A percentile compares a stretch with the other conserved stretches of the same genome.
Conservation (phyloP, 2,113 vertebrate species). For the Fregetta grallaria region DNA sequence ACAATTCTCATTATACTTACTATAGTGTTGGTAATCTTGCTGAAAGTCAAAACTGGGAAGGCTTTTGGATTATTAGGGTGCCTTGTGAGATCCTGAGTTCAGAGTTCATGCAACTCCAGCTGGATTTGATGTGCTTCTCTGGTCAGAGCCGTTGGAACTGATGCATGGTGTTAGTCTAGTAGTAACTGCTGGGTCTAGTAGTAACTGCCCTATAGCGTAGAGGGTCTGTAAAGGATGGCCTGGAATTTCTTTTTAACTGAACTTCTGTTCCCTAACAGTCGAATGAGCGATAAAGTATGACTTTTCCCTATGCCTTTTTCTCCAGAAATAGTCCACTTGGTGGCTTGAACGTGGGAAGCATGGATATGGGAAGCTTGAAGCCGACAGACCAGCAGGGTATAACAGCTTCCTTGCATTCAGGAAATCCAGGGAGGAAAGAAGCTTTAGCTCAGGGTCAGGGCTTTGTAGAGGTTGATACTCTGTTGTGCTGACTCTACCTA, state of each 20-base stretch:
- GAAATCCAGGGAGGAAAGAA: constrained; percentile 30
- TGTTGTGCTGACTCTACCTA: constrained; percentile 23
- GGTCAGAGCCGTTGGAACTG: neutral
- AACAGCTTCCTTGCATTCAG: neutral
- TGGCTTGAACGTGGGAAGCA: neutral
- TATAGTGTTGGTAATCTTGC: neutral
- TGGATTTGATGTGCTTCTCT: neutral
- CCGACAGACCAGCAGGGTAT: neutral
- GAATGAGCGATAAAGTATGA: neutral
- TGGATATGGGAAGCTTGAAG: neutral
- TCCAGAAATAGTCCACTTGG: neutral
- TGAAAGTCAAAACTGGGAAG: neutral
- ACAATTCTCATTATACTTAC: rapidly evolving
- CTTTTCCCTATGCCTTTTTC: neutral
- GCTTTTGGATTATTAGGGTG: neutral
- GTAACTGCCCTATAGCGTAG: neutral
- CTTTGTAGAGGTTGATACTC: neutral
- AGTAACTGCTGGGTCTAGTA: neutral
- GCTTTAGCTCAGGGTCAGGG: constrained; percentile 30
- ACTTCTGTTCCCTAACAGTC: neutral
- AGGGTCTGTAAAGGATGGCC: neutral
- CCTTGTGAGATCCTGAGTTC: neutral
- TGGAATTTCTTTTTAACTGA: neutral
- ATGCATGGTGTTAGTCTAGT: neutral
- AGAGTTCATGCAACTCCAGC: neutral